These are phyloP conservation scores for Oligia latruncula DNA, from an alignment of 2,888 invertebrate genomes.

Conservation along the genomic window DNA sequence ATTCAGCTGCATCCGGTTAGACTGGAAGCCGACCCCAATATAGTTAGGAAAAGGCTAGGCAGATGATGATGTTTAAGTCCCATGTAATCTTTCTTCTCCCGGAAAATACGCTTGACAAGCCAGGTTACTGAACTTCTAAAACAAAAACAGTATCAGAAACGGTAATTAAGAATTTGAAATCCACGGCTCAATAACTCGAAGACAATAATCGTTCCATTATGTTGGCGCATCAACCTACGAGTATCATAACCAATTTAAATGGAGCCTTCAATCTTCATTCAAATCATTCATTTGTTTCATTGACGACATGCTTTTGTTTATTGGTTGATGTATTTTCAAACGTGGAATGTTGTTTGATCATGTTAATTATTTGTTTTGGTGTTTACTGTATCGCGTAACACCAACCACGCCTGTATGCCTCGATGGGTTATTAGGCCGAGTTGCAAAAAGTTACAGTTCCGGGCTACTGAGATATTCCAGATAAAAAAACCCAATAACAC, in stretches of 20 bases:
- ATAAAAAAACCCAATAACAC: not conserved
- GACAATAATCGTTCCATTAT: conserved; percentile 68
- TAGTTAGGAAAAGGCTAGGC: too few relatives aligned
- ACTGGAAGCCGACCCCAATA: too few relatives aligned
- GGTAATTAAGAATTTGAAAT: conserved; percentile 49
- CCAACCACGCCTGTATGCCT: too few relatives aligned
- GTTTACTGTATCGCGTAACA: not conserved
- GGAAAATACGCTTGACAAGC: not conserved
- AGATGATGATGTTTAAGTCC: too few relatives aligned
- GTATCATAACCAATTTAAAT: conserved; percentile 49
- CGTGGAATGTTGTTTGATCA: conserved; percentile 31
- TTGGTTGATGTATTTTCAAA: conserved; percentile 40
- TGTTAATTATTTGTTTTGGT: conserved; percentile 11
- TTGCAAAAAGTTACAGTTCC: not conserved
- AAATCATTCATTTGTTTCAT: conserved; percentile 58
- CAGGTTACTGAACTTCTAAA: conserved; percentile 18
- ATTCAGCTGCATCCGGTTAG: too few relatives aligned
- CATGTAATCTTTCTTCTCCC: not conserved
- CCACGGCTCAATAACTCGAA: conserved; percentile 54
- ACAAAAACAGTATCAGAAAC: conserved; percentile 16
- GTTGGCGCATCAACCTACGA: not conserved
- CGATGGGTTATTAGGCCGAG: not conserved
- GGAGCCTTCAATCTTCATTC: conserved; percentile 64
- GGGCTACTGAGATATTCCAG: not conserved
- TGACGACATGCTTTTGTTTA: conserved; percentile 54